phyloP scores from a whole-genome alignment of 2,888 invertebrate species.

The Drosophila tanythrix region DNA sequence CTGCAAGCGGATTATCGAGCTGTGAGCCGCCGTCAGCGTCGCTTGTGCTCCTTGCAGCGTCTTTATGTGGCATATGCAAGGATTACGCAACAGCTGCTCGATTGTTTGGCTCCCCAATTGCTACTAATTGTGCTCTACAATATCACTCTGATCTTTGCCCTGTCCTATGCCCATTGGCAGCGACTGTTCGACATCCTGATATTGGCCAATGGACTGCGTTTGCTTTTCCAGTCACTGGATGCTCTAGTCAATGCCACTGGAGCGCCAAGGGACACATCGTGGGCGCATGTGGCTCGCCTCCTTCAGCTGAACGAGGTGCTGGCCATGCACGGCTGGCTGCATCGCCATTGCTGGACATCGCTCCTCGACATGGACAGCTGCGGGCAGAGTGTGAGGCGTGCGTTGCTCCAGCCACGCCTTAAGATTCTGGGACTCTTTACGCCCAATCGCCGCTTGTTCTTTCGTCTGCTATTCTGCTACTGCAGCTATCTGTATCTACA shows the following conservation, averaged over 20 bases:
- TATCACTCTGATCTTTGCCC: slow-evolving; percentile 50
- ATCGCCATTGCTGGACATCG: slow-evolving; percentile 16
- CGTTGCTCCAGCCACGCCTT: slow-evolving; percentile 29
- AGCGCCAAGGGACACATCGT: slow-evolving; percentile 38
- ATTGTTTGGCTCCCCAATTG: slow-evolving; percentile 45
- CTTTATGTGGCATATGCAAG: slow-evolving; percentile 39
- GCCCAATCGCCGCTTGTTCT: slow-evolving; percentile 47
- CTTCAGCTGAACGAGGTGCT: slow-evolving; percentile 51
- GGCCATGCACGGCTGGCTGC: slow-evolving; percentile 51
- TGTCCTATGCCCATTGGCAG: slow-evolving; percentile 43
- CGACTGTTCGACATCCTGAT: slow-evolving; percentile 40
- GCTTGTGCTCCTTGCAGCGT: slow-evolving; percentile 35
- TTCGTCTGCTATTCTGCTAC: slow-evolving; percentile 47
- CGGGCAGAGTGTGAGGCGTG: slow-evolving; percentile 23
- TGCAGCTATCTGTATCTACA: slow-evolving; percentile 46
- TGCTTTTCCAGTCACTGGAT: slow-evolving; percentile 50
- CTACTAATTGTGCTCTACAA: slow-evolving; percentile 52
- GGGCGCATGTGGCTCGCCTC: slow-evolving; percentile 39
- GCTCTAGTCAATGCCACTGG: slow-evolving; percentile 27
- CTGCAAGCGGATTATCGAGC: slow-evolving; percentile 36
- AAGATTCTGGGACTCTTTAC: slow-evolving; percentile 43
- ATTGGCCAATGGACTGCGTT: slow-evolving; percentile 41
- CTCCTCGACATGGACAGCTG: slow-evolving; percentile 26
- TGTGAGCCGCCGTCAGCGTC: slow-evolving; percentile 29
- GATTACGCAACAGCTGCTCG: slow-evolving; percentile 44